Evolutionary conservation across 2,888 invertebrate genomes (phyloP).

Genomic region (Perdita meconis): DNA sequence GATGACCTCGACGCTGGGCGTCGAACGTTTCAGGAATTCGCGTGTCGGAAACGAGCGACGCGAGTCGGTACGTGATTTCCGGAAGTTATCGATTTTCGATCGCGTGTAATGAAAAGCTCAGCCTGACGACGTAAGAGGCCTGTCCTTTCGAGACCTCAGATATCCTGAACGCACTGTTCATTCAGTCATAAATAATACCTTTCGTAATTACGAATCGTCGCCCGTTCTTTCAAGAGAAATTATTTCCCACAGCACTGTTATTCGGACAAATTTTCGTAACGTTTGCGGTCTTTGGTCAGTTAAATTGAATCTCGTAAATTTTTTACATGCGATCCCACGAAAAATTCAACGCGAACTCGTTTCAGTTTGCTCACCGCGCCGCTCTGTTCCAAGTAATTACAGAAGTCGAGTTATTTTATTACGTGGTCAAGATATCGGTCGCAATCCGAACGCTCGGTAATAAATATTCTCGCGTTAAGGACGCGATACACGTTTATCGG

Average conservation of each 20-base stretch:
- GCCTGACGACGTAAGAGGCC: constrained; percentile 16
- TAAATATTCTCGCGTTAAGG: background rate
- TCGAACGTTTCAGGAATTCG: constrained; percentile 23
- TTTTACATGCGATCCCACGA: background rate
- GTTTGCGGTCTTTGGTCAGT: background rate
- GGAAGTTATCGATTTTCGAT: constrained; percentile 62
- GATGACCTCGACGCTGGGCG: constrained; percentile 1
- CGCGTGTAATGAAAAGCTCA: constrained; percentile 42
- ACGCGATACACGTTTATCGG: background rate
- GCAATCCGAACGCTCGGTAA: too few species aligned
- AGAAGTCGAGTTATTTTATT: constrained; percentile 11
- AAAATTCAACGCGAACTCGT: constrained; percentile 7
- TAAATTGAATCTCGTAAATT: constrained; percentile 13
- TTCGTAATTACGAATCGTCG: constrained; percentile 26
- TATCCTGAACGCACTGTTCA: constrained; percentile 24
- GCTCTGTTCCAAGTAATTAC: constrained; percentile 27
- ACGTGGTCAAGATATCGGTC: background rate
- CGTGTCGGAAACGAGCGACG: constrained; percentile 28
- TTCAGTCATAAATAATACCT: constrained; percentile 9
- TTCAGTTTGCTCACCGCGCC: constrained; percentile 25
- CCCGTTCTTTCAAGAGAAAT: background rate
- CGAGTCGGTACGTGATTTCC: constrained; percentile 49
- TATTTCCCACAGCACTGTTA: background rate
- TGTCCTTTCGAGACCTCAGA: constrained; percentile 9
- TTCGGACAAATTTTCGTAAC: background rate